phyloP scores from a whole-genome alignment of 2,113 vertebrate species.

The Hippopotamus amphibius region DNA sequence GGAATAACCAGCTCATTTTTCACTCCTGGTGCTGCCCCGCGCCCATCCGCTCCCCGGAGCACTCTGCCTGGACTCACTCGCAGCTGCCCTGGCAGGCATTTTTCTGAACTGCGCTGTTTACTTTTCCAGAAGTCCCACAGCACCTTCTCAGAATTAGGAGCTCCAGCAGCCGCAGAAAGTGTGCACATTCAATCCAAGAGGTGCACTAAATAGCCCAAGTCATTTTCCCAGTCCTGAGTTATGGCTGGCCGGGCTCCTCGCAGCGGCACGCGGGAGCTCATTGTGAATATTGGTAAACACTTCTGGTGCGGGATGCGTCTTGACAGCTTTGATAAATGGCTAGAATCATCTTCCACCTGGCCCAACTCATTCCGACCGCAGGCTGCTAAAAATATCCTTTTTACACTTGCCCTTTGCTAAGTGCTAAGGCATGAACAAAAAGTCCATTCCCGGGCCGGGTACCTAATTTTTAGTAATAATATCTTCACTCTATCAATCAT shows the following conservation, averaged over 20 bases:
- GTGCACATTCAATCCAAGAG: fast-evolving
- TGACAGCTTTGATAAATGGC: background rate
- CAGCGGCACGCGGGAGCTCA: fast-evolving
- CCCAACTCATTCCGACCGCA: fast-evolving
- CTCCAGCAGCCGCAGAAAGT: fast-evolving
- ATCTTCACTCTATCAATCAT: background rate
- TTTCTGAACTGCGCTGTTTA: fast-evolving
- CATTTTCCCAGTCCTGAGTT: fast-evolving
- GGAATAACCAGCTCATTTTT: fast-evolving
- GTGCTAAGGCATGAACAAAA: background rate
- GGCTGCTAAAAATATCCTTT: background rate
- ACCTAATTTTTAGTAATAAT: constrained; percentile 41
- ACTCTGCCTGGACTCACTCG: fast-evolving
- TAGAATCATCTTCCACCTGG: background rate
- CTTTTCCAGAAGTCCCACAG: background rate
- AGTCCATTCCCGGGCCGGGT: background rate
- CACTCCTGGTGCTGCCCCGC: fast-evolving
- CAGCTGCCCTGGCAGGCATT: background rate
- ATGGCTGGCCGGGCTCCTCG: fast-evolving
- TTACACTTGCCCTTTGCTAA: background rate
- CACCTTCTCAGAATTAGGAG: fast-evolving
- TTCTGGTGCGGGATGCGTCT: too few relatives aligned
- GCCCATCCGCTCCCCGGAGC: fast-evolving
- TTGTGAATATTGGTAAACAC: background rate
- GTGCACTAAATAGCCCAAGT: fast-evolving